A percentile compares a stretch with the other conserved stretches of the same genome.
Conservation (phyloP, 2,888 invertebrate genomes). For the Zygogramma bicolorata region DNA sequence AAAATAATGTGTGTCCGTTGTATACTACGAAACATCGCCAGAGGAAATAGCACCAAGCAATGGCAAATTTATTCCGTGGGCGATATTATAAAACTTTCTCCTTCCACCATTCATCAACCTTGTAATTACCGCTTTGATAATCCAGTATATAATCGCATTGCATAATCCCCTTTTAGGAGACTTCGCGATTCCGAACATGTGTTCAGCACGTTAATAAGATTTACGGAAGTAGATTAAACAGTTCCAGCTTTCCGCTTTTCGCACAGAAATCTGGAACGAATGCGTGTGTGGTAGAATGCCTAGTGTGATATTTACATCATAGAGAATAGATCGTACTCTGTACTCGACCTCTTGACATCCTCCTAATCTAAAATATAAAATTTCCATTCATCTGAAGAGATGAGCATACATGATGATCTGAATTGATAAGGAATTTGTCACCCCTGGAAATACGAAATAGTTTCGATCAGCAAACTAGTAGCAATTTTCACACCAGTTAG, state of each 20-base stretch:
- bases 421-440: no score
- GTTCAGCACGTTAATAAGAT: conserved; percentile 1
- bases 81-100: background rate
- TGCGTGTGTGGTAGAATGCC: background rate
- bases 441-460: no score
- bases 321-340: background rate
- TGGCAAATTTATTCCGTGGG: no score
- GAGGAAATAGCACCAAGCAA: no score
- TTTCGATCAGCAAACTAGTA: no score
- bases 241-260: background rate
- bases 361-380: background rate
- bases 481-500: no score
- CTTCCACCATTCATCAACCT: background rate
- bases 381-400: background rate
- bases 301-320: background rate
- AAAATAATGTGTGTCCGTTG: no score
- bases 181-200: background rate
- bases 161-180: background rate
- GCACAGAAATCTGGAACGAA: background rate
- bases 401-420: no score
- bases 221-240: background rate
- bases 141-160: background rate
- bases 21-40: no score
- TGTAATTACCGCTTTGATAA: background rate
- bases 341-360: background rate